phyloP scores from a whole-genome alignment of 2,113 vertebrate species.

The Rhinoderma darwinii region DNA sequence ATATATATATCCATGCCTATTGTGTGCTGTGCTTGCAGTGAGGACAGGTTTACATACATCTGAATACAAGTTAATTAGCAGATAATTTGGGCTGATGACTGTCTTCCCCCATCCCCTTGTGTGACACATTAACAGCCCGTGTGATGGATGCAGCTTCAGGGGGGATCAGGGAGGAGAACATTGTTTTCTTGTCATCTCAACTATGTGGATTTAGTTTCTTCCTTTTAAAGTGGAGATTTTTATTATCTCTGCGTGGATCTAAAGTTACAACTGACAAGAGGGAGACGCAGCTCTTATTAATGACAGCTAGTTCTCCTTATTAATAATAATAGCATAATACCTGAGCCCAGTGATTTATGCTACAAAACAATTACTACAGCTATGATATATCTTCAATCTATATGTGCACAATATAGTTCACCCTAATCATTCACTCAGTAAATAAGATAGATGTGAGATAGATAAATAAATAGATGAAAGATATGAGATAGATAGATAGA shows the following conservation, averaged over 20 bases:
- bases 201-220: constrained; percentile 62
- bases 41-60: constrained; percentile 32
- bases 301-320: neutral
- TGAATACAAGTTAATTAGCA: constrained; percentile 70
- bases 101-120: constrained; percentile 63
- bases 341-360: neutral
- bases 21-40: neutral
- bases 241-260: constrained; percentile 29
- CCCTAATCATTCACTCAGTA: no score
- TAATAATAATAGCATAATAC: neutral
- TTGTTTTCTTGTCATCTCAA: constrained; percentile 68
- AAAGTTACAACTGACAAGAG: neutral
- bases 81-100: constrained; percentile 72
- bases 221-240: constrained; percentile 22
- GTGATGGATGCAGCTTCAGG: constrained; percentile 68
- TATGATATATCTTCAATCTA: no score
- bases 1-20: constrained; percentile 5
- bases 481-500: no score
- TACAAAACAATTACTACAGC: no score
- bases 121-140: constrained; percentile 72
- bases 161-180: constrained; percentile 35
- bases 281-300: neutral
- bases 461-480: neutral
- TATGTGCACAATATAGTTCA: no score
- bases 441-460: neutral